phyloP scores from a whole-genome alignment of 1,140 invertebrate genomes.

The Platyscapa corneri region DNA sequence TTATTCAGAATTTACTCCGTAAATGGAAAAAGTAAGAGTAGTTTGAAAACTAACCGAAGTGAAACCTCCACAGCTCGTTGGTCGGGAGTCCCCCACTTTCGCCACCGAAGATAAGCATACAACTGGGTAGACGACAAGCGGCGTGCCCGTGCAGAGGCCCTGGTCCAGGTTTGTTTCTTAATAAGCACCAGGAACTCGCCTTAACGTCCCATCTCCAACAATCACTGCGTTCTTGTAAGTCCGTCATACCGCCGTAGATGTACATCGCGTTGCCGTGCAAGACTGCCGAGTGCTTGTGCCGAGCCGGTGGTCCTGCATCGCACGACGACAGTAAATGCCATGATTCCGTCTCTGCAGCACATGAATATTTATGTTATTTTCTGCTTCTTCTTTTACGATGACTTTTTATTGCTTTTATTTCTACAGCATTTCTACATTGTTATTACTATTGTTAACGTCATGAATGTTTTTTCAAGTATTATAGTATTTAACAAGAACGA shows the following conservation, averaged over 20 bases:
- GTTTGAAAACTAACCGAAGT: constrained; percentile 81
- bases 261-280: constrained; percentile 87
- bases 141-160: constrained; percentile 88
- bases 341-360: constrained; percentile 80
- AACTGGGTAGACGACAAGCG: constrained; percentile 84
- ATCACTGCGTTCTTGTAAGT: constrained; percentile 86
- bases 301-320: constrained; percentile 78
- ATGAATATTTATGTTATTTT: background rate
- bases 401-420: too few species aligned
- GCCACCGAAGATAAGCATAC: constrained; percentile 89
- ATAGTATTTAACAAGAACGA: too few species aligned
- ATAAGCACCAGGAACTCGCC: constrained; percentile 80
- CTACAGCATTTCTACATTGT: too few species aligned
- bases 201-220: constrained; percentile 89
- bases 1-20: too few species aligned
- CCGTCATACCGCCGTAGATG: constrained; percentile 92
- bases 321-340: constrained; percentile 81
- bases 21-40: background rate
- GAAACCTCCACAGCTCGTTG: constrained; percentile 91
- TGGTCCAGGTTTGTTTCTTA: constrained; percentile 80
- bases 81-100: constrained; percentile 82
- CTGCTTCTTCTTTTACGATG: background rate
- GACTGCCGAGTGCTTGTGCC: constrained; percentile 90
- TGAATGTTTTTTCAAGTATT: too few species aligned
- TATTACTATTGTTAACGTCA: too few species aligned